A percentile compares a stretch with the other conserved stretches of the same genome.
Conservation (phyloP, 2,797 vertebrate species). For the Gambelia wislizenii region DNA sequence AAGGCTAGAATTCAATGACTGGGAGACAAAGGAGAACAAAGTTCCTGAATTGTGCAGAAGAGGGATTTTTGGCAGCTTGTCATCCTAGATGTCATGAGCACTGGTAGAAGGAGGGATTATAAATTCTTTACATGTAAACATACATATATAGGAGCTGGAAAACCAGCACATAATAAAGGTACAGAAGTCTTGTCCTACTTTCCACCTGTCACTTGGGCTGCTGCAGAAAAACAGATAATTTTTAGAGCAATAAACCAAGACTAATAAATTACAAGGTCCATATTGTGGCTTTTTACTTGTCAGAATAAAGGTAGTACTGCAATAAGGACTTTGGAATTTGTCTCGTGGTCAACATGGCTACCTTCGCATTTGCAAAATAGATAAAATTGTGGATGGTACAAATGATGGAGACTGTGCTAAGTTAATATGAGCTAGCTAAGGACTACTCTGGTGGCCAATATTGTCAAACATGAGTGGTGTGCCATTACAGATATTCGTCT, state of each 20-base stretch:
- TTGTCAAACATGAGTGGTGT: not conserved
- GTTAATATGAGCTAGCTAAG: not conserved
- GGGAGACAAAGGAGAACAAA: not conserved
- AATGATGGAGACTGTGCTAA: not conserved
- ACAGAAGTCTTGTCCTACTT: not conserved
- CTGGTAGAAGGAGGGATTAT: not conserved
- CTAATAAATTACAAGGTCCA: not conserved
- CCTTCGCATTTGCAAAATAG: not conserved
- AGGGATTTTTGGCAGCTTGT: not conserved
- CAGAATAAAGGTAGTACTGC: too few relatives aligned
- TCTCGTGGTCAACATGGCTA: too few relatives aligned
- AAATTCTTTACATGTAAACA: not conserved
- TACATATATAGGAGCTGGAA: not conserved
- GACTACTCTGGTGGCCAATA: not conserved
- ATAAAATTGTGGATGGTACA: not conserved
- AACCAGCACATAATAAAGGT: not conserved
- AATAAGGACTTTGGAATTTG: too few relatives aligned
- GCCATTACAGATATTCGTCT: constrained; percentile 19
- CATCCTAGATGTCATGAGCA: not conserved
- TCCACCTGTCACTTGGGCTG: not conserved
- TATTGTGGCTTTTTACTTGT: too few relatives aligned
- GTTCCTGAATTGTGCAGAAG: not conserved
- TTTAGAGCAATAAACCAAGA: not conserved
- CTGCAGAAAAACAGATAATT: not conserved
- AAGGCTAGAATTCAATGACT: not conserved